Evolutionary conservation across 2,113 vertebrate genomes (phyloP).

Genomic region (Pseudorectes ferrugineus): DNA sequence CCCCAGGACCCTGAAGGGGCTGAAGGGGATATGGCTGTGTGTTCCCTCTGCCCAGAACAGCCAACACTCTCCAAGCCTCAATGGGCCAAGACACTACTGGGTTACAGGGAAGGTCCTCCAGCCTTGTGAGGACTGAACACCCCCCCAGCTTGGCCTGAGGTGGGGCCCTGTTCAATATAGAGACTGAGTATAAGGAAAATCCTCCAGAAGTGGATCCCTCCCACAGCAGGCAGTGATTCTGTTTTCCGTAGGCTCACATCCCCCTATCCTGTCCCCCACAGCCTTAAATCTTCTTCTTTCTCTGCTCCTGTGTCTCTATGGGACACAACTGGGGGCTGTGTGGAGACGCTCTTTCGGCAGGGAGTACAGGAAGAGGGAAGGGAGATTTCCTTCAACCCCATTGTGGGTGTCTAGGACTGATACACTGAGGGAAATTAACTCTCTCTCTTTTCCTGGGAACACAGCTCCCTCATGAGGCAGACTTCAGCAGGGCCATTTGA

Average conservation of each 20-base stretch:
- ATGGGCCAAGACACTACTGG: background rate
- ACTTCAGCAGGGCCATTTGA: background rate
- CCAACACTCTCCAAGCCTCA: no score
- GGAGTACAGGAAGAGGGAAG: background rate
- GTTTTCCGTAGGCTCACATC: fast-evolving
- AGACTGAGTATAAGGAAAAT: background rate
- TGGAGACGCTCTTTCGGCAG: background rate
- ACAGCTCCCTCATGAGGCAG: background rate
- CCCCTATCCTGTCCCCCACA: background rate
- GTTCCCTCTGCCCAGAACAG: background rate
- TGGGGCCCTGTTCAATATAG: no score
- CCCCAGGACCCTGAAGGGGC: background rate
- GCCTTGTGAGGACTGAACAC: background rate
- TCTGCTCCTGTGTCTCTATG: background rate
- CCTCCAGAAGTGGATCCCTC: background rate
- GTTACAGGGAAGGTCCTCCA: background rate
- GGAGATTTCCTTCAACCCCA: background rate
- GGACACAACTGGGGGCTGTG: background rate
- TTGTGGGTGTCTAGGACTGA: background rate
- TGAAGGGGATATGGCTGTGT: background rate
- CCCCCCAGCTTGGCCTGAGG: background rate
- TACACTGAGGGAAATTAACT: fast-evolving
- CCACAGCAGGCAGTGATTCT: background rate
- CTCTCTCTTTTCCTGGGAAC: background rate
- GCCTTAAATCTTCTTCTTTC: background rate